Base-by-base conservation (phyloP, 2,888 invertebrate genomes). In the Lacanobia oleracea region DNA sequence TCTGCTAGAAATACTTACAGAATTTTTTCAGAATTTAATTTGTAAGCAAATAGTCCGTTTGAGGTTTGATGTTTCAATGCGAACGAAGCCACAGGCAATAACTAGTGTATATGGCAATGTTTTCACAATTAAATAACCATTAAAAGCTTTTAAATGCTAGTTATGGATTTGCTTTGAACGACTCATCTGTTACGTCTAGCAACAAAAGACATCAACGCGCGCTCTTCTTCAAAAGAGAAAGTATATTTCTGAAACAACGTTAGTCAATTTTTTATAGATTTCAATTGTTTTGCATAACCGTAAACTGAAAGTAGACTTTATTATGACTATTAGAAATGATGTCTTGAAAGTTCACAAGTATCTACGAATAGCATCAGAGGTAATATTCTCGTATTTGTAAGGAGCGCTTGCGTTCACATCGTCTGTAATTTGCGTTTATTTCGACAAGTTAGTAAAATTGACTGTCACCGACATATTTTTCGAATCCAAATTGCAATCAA, bases 141-240 rank as follows among this genome's bases (percentile, higher is more conserved):
- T 21, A 57, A 18, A 54, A 54, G 53, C 27, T 53, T 23, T 18
- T 21, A 60, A 65, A 63, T 54, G 10, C 14, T 54, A 43, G 27
- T 33, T 64, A n/a, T n/a, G n/a, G n/a, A 14, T 18, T 65, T 60
- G 37, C 65, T 23, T 66, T 62, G 50, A 63, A 65, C 68, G 21
- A 62, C 45, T 16, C 37, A 66, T 73, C 33, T 23, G 70, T 77
- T 77, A 83, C 70, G 75, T 75, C 75, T 75, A 53, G 57, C 48
- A 85, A 70, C 70, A 86, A 88, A 84, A 88, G 88, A 90, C 87
- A 87, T 88, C 88, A 89, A 88, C 89, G 88, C 87, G 70, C 43
- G 33, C 64, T 54, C 45, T 23, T 74, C 68, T 72, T 63, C 16
- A 78, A 83, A 86, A 83, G 86, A 85, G 85, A 86, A 86, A 86